A percentile compares a stretch with the other conserved stretches of the same genome.
Conservation (phyloP, 1,140 invertebrate species). For the Apolygus lucorum region DNA sequence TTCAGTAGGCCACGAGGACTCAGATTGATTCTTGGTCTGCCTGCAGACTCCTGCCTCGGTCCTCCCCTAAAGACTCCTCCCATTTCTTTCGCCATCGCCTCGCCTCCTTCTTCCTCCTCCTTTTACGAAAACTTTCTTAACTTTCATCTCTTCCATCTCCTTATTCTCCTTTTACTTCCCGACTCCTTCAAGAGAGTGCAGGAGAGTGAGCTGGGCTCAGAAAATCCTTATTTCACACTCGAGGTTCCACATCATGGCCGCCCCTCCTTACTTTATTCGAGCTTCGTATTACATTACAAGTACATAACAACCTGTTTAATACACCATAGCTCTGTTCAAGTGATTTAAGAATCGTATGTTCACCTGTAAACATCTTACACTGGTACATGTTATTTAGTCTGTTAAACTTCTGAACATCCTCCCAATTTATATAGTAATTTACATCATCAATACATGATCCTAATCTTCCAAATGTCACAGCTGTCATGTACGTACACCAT, state of each 20-base stretch:
- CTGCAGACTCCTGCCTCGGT: background rate
- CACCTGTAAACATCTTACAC: too few species aligned
- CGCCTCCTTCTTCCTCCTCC: background rate
- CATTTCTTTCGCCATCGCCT: constrained; percentile 1
- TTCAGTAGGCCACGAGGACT: too few species aligned
- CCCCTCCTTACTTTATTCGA: background rate
- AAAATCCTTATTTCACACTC: background rate
- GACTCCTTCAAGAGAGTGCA: constrained; percentile 22
- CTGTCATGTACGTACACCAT: too few species aligned
- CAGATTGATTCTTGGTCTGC: background rate
- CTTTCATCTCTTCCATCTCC: background rate
- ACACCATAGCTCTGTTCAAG: too few species aligned
- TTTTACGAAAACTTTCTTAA: constrained; percentile 15
- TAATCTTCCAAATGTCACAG: too few species aligned
- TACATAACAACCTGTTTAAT: too few species aligned
- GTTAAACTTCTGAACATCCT: too few species aligned
- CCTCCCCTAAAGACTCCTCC: background rate
- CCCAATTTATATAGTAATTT: too few species aligned
- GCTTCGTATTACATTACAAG: too few species aligned
- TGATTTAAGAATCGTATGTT: too few species aligned
- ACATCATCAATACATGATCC: too few species aligned
- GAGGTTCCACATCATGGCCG: background rate
- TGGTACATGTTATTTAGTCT: too few species aligned
- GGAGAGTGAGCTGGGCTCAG: background rate
- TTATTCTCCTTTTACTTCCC: constrained; percentile 10